A percentile compares a stretch with the other conserved stretches of the same genome.
Evolutionary conservation across 2,888 invertebrate species (phyloP).

Genomic region (Plagiodera versicolora): DNA sequence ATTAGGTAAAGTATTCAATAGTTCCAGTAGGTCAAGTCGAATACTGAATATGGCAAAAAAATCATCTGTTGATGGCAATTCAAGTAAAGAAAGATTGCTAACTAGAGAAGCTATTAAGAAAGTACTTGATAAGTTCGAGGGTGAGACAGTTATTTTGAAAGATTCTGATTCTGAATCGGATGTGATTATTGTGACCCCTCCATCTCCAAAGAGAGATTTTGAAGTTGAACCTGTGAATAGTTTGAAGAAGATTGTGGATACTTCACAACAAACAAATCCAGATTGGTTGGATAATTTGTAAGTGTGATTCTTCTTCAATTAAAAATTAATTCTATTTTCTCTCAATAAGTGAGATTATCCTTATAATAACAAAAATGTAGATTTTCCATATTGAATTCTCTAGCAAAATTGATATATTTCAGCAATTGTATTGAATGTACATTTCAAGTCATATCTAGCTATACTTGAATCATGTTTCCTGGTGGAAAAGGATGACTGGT

Average conservation of each 20-base stretch:
- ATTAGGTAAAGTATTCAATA: conserved; percentile 34
- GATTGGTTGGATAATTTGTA: conserved; percentile 61
- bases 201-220: conserved; percentile 52
- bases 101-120: conserved; percentile 43
- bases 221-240: conserved; percentile 57
- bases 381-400: no score
- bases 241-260: conserved; percentile 60
- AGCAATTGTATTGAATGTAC: no score
- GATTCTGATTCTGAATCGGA: conserved; percentile 52
- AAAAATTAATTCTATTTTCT: not conserved
- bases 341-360: no score
- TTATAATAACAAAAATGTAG: no score
- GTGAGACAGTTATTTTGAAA: conserved; percentile 43
- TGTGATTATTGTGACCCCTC: conserved; percentile 47
- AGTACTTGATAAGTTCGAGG: conserved; percentile 45
- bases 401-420: no score
- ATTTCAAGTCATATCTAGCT: no score
- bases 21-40: conserved; percentile 22
- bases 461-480: no score
- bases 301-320: conserved; percentile 34
- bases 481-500: no score
- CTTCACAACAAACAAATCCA: conserved; percentile 56
- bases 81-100: conserved; percentile 28
- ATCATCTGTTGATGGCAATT: conserved; percentile 3
- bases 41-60: conserved; percentile 33